These are phyloP conservation scores for Streblospio benedicti DNA, from an alignment of 1,140 invertebrate species.

Conservation along the genomic window DNA sequence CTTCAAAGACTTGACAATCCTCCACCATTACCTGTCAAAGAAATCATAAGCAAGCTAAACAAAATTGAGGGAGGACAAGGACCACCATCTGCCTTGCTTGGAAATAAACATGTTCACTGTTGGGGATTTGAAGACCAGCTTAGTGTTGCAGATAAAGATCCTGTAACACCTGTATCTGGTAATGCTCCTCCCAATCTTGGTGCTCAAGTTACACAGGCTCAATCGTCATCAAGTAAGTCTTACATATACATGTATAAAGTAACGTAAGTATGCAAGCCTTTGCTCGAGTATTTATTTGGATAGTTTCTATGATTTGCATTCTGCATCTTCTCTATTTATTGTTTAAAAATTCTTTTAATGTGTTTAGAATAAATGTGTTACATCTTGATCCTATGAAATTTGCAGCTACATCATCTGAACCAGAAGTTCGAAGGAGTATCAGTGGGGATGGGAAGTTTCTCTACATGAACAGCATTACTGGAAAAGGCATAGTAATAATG, in stretches of 20 bases:
- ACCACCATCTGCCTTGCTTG: constrained; percentile 31
- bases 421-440: constrained; percentile 35
- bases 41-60: constrained; percentile 34
- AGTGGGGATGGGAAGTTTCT: constrained; percentile 41
- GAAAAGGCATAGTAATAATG: constrained; percentile 42
- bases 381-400: too few species aligned
- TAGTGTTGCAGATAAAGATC: constrained; percentile 8
- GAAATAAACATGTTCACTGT: constrained; percentile 37
- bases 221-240: too few species aligned
- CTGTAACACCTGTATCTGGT: background rate
- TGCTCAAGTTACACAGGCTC: too few species aligned
- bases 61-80: constrained; percentile 37
- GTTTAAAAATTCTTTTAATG: too few species aligned
- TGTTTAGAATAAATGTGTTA: too few species aligned
- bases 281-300: too few species aligned
- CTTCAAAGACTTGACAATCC: constrained; percentile 35
- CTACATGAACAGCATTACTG: constrained; percentile 38
- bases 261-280: too few species aligned
- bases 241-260: too few species aligned
- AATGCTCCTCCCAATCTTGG: too few species aligned
- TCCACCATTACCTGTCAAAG: constrained; percentile 28
- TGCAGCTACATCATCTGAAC: too few species aligned
- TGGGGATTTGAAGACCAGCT: constrained; percentile 45
- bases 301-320: too few species aligned
- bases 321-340: too few species aligned